Evolutionary conservation across 1,140 invertebrate species (phyloP), one percentile per base, ranked within the genome.

Genomic region (Euura lappo): DNA sequence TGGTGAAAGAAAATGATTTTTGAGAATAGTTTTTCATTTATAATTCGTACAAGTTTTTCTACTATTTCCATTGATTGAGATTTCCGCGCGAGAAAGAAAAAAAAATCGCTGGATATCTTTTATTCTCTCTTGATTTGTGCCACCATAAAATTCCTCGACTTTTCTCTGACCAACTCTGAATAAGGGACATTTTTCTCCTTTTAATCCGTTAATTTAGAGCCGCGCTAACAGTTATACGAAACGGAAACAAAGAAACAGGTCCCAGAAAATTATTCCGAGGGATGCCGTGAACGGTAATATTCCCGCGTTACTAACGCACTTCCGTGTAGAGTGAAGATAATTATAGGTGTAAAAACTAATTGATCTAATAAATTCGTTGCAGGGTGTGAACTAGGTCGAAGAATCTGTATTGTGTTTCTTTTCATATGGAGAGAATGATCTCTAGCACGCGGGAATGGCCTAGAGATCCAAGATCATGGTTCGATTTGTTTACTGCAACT

Each of bases 391-490:
- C 51, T 6, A 5, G 51, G 51, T 60, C 51, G 51, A n/a, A 60
- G 51, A 60, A 60, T 60, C 51, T 60, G 10, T 60, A 60, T 60
- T 60, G 51, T 60, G 10, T 60, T 60, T n/a, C n/a, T 28, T 28
- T 28, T 28, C 1, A 28, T 28, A 28, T 28, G 28, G 5, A 60
- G 51, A 60, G 8, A 60, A 60, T 60, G 2, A 60, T n/a, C 8
- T 60, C 10, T n/a, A n/a, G 51, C 8, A 6, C 10, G 51, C 10
- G 13, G 8, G 51, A 28, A 28, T 60, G 13, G 8, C 51, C 51
- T 60, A 60, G 51, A 60, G 51, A n/a, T 60, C 8, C 51, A 60
- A 60, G 51, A 60, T 60, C 51, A 60, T n/a, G 51, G 51, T 28
- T 28, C 1, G 28, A 28, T 28, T 28, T 28, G 28, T 28, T 28